Conservation (phyloP, 2,113 vertebrate genomes). For the Calonectris borealis region DNA sequence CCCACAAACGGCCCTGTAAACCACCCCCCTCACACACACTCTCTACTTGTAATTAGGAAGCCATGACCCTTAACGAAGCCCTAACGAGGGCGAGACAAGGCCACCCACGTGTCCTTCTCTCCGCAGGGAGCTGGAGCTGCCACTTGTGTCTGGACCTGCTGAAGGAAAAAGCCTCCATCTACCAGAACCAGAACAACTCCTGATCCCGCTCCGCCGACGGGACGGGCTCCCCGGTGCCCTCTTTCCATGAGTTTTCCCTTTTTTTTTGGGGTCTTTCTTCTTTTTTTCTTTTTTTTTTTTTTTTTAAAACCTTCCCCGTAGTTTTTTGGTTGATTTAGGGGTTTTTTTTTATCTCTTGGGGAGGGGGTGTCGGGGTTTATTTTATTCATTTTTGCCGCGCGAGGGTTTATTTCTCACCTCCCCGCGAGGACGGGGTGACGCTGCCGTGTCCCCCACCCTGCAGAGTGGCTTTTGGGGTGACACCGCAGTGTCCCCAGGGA, state of each 20-base stretch:
- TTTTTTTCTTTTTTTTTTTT: neutral
- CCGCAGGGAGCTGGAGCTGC: constrained; percentile 93
- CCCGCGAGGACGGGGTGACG: neutral
- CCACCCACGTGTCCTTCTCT: neutral
- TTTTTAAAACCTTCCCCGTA: neutral
- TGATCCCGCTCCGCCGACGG: constrained; percentile 69
- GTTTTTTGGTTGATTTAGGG: neutral
- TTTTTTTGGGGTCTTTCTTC: neutral
- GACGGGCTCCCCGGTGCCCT: neutral
- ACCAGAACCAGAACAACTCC: constrained; percentile 89
- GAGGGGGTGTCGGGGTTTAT: neutral
- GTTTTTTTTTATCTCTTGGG: neutral
- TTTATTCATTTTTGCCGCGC: neutral
- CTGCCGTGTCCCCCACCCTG: neutral
- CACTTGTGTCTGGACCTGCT: constrained; percentile 92
- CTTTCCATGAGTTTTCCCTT: neutral
- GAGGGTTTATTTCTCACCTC: neutral
- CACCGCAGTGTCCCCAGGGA: neutral
- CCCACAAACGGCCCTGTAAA: neutral
- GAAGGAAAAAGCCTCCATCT: constrained; percentile 97
- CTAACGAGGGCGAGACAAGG: neutral
- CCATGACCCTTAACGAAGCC: neutral
- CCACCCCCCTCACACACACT: too few species aligned
- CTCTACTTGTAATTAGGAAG: neutral
- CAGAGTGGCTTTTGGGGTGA: neutral